Conservation (phyloP, 2,113 vertebrate species). For the Cathartes aura region DNA sequence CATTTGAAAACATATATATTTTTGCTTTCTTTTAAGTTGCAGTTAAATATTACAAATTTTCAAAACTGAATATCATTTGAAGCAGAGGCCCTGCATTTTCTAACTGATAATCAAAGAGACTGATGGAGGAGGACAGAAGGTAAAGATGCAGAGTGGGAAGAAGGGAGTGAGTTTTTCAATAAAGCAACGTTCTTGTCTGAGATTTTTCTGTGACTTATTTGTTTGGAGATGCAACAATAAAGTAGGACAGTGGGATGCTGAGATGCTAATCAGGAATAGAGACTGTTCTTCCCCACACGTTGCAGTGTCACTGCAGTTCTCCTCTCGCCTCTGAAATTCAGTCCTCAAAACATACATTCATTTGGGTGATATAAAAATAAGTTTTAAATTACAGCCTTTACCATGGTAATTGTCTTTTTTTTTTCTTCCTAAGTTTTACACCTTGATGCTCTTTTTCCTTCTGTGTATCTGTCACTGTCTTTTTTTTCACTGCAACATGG, state of each 20-base stretch:
- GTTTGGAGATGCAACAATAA: conserved; percentile 16
- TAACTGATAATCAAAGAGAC: neutral
- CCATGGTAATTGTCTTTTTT: neutral
- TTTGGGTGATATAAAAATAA: neutral
- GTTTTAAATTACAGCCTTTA: neutral
- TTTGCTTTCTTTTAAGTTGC: neutral
- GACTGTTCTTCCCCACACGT: neutral
- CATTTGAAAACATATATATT: neutral
- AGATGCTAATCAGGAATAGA: neutral
- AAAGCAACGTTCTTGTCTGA: neutral
- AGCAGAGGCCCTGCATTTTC: neutral
- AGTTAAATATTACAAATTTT: neutral
- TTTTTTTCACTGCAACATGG: neutral
- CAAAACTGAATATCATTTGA: neutral
- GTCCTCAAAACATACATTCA: neutral
- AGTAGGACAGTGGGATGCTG: neutral
- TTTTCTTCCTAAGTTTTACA: neutral
- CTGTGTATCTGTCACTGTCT: neutral
- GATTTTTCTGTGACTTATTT: neutral
- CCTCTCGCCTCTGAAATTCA: neutral
- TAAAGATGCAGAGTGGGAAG: neutral
- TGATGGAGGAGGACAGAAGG: neutral
- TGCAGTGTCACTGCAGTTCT: neutral
- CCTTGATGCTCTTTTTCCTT: neutral
- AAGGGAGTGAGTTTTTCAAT: neutral